These are phyloP conservation scores for Heterohyrax brucei DNA, from an alignment of 2,797 vertebrate species.

Conservation along the genomic window DNA sequence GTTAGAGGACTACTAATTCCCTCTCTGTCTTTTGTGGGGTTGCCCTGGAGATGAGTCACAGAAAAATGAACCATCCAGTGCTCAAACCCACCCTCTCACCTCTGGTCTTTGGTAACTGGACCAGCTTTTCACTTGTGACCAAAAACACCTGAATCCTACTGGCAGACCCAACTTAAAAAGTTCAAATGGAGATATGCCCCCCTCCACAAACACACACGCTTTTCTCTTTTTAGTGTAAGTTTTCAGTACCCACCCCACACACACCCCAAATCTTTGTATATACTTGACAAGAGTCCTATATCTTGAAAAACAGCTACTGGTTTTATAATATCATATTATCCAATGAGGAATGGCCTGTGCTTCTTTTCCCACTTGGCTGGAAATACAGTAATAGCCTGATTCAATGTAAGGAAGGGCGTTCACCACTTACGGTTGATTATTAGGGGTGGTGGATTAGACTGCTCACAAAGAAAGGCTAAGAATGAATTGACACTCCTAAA, in stretches of 20 bases:
- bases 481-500: constrained; percentile 78
- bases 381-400: constrained; percentile 67
- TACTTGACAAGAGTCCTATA: constrained; percentile 66
- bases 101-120: background rate
- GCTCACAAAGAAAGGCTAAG: constrained; percentile 70
- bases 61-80: background rate
- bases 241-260: background rate
- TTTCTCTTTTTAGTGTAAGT: background rate
- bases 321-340: constrained; percentile 67
- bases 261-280: background rate
- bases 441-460: constrained; percentile 54
- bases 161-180: background rate
- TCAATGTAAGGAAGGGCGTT: constrained; percentile 74
- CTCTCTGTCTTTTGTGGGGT: background rate
- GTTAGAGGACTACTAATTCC: background rate
- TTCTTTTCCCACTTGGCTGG: constrained; percentile 71
- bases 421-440: constrained; percentile 75
- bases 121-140: background rate
- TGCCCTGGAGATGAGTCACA: background rate
- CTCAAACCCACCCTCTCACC: background rate
- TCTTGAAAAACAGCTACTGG: constrained; percentile 35
- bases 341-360: constrained; percentile 7
- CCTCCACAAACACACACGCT: background rate
- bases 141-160: constrained; percentile 38
- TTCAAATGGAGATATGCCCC: background rate